Conservation (phyloP, 2,113 vertebrate species). For the Tachysurus vachellii region DNA sequence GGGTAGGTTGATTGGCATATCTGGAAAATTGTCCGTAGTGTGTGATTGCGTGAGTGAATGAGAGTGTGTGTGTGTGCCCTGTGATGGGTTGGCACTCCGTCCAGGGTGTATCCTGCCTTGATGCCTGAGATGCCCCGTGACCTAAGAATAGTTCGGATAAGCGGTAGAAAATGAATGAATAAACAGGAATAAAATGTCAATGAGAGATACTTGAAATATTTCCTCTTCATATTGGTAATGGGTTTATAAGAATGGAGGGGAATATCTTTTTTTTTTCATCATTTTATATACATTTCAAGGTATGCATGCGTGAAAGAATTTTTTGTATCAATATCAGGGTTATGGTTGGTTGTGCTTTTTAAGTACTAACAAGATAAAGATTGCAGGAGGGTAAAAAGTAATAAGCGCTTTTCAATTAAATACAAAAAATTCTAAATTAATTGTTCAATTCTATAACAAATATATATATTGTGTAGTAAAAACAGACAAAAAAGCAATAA, state of each 20-base stretch:
- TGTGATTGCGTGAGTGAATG: too few relatives aligned
- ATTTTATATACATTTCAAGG: not conserved
- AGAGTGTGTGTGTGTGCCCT: too few relatives aligned
- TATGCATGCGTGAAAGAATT: not conserved
- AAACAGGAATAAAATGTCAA: not conserved
- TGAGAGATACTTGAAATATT: not conserved
- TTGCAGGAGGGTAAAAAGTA: not conserved
- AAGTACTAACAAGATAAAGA: not conserved
- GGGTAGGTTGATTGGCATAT: too few relatives aligned
- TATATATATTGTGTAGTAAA: not conserved
- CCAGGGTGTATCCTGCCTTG: too few relatives aligned
- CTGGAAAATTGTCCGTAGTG: too few relatives aligned
- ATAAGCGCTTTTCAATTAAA: not conserved
- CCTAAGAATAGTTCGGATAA: too few relatives aligned
- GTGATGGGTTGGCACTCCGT: too few relatives aligned
- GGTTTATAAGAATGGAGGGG: not conserved
- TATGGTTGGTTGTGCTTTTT: not conserved
- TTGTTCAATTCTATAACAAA: not conserved
- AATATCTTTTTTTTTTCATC: not conserved
- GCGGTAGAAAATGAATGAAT: too few relatives aligned
- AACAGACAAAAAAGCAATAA: too few relatives aligned
- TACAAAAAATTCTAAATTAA: not conserved
- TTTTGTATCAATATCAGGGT: not conserved
- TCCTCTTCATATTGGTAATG: not conserved
- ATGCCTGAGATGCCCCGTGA: too few relatives aligned